phyloP scores from a whole-genome alignment of 2,888 invertebrate genomes.

The Agrochola circellaris region DNA sequence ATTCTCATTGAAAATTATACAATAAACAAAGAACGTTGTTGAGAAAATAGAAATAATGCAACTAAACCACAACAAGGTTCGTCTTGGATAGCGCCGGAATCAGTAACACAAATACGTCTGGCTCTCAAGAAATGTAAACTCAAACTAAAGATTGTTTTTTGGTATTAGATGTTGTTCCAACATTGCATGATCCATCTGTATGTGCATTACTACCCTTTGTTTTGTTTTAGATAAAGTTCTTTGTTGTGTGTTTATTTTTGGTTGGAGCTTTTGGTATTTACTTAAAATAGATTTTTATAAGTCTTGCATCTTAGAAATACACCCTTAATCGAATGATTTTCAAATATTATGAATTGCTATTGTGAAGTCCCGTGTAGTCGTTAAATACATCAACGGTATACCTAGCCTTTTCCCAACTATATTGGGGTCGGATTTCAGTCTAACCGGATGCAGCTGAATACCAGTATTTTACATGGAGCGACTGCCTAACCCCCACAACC shows the following conservation, averaged over 20 bases:
- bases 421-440: no score
- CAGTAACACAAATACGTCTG: slow-evolving; percentile 53
- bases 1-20: slow-evolving; percentile 16
- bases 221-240: slow-evolving; percentile 34
- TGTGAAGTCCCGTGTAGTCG: background rate
- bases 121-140: slow-evolving; percentile 53
- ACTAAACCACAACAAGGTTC: slow-evolving; percentile 28
- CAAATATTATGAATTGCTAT: background rate
- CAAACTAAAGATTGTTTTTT: slow-evolving; percentile 40
- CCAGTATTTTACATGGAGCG: no score
- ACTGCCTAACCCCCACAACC: no score
- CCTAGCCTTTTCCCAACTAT: no score
- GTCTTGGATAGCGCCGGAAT: slow-evolving; percentile 42
- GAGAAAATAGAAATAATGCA: slow-evolving; percentile 44
- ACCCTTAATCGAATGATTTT: background rate
- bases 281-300: background rate
- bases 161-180: slow-evolving; percentile 47
- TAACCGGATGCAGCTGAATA: no score
- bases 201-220: slow-evolving; percentile 43
- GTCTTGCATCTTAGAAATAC: background rate
- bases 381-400: background rate
- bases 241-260: slow-evolving; percentile 19
- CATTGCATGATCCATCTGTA: slow-evolving; percentile 51
- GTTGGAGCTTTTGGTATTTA: slow-evolving; percentile 2
- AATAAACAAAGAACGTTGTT: slow-evolving; percentile 29